A percentile compares a stretch with the other conserved stretches of the same genome.
These are phyloP conservation scores for Notothenia rossii DNA, from an alignment of 2,113 vertebrate species.

Conservation along the genomic window DNA sequence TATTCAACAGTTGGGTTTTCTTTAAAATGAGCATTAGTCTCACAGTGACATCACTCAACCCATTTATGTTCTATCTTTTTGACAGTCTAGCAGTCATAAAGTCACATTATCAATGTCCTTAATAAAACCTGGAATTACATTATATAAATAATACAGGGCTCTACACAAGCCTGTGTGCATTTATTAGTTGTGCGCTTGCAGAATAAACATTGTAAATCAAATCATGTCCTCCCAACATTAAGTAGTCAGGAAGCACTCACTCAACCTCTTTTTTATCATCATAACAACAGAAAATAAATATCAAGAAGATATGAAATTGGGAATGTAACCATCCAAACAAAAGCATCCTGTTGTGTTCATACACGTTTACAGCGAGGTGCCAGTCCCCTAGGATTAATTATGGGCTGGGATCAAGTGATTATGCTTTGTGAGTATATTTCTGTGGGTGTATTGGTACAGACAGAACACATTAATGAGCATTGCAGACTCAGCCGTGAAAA, in stretches of 20 bases:
- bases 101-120: neutral
- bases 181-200: neutral
- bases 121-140: neutral
- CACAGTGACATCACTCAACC: neutral
- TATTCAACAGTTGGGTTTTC: neutral
- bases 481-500: slow-evolving; percentile 41
- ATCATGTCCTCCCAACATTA: slow-evolving; percentile 13
- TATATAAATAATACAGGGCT: neutral
- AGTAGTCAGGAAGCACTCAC: neutral
- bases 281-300: neutral
- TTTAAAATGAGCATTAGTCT: neutral
- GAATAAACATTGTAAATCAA: slow-evolving; percentile 8
- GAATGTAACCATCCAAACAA: neutral
- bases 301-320: neutral
- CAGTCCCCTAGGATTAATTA: slow-evolving; percentile 37
- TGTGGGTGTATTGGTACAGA: slow-evolving; percentile 46
- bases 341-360: neutral
- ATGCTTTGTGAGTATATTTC: slow-evolving; percentile 39
- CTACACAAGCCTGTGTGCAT: neutral
- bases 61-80: neutral
- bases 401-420: slow-evolving; percentile 33
- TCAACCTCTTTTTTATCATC: neutral
- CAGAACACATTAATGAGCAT: slow-evolving; percentile 42
- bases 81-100: neutral
- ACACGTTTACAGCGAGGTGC: slow-evolving; percentile 13